Percentiles rank a stretch among this genome's conserved stretches.
Conservation (phyloP, 2,113 vertebrate genomes). For the Tiliqua scincoides region DNA sequence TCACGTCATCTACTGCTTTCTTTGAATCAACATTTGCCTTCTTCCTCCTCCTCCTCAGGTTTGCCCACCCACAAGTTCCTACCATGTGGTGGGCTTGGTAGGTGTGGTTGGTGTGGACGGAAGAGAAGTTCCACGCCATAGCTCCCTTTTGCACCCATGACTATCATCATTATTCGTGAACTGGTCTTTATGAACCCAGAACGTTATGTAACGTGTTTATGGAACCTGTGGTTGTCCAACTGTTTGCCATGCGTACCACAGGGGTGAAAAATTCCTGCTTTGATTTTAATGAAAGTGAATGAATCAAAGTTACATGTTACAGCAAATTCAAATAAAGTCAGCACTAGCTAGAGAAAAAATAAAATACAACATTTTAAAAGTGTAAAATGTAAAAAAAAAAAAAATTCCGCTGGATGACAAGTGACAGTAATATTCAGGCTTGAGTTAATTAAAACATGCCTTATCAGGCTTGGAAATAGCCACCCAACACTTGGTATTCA, state of each 20-base stretch:
- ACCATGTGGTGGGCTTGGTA: neutral
- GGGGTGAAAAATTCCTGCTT: neutral
- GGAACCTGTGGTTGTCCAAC: slow-evolving; percentile 12
- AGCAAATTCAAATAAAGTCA: neutral
- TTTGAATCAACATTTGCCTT: neutral
- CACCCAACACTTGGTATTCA: neutral
- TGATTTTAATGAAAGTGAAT: slow-evolving; percentile 4
- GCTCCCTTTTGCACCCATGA: neutral
- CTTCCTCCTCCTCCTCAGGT: neutral
- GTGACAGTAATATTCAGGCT: neutral
- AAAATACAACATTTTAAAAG: too few relatives aligned
- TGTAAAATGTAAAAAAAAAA: too few relatives aligned
- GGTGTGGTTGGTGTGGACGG: neutral
- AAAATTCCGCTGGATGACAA: neutral
- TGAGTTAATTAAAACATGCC: too few relatives aligned
- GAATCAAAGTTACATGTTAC: slow-evolving; percentile 5
- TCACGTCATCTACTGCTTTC: neutral
- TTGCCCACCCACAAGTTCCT: neutral
- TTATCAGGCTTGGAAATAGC: neutral
- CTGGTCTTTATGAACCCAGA: neutral
- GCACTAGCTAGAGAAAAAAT: neutral
- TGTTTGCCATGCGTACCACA: neutral
- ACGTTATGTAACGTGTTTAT: slow-evolving; percentile 18
- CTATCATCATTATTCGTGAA: slow-evolving; percentile 5
- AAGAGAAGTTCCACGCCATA: neutral